Evolutionary conservation across 2,888 invertebrate genomes (phyloP).

Genomic region (Andrena flavipes): DNA sequence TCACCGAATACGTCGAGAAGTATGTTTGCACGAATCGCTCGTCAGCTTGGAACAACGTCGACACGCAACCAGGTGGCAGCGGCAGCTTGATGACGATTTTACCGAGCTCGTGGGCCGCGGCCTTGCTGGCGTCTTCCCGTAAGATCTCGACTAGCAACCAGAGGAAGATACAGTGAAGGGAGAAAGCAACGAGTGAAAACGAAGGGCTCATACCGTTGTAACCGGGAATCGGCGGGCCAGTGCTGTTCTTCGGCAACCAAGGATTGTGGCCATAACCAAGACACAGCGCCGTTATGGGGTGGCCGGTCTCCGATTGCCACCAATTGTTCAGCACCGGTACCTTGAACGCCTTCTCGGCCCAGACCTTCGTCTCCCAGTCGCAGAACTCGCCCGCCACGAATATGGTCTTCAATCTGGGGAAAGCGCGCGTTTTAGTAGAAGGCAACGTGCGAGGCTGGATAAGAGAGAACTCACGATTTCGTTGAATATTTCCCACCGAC

Average conservation of each 20-base stretch:
- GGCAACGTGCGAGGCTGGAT: neutral
- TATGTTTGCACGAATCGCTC: slow-evolving; percentile 93
- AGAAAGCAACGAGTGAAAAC: neutral
- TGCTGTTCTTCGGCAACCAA: slow-evolving; percentile 90
- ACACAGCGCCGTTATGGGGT: slow-evolving; percentile 94
- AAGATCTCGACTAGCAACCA: slow-evolving; percentile 88
- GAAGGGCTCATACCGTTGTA: slow-evolving; percentile 90
- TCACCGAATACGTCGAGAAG: slow-evolving; percentile 93
- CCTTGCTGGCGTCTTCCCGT: slow-evolving; percentile 89
- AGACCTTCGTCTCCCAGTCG: slow-evolving; percentile 94
- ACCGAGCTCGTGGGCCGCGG: slow-evolving; percentile 91
- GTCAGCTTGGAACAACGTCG: slow-evolving; percentile 93
- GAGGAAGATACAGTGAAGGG: neutral
- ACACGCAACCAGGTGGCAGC: slow-evolving; percentile 94
- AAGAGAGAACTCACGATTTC: slow-evolving; percentile 86
- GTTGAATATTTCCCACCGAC: slow-evolving; percentile 90
- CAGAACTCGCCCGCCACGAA: slow-evolving; percentile 97
- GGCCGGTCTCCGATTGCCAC: slow-evolving; percentile 99
- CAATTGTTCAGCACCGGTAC: slow-evolving; percentile 95
- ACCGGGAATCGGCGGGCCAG: slow-evolving; percentile 95
- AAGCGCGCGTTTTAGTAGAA: neutral
- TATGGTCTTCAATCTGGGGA: slow-evolving; percentile 87
- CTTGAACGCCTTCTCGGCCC: slow-evolving; percentile 90
- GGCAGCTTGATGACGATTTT: slow-evolving; percentile 94
- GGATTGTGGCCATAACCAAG: slow-evolving; percentile 90